Evolutionary conservation across 2,113 vertebrate species (phyloP).

Genomic region (Seriola rivoliana): DNA sequence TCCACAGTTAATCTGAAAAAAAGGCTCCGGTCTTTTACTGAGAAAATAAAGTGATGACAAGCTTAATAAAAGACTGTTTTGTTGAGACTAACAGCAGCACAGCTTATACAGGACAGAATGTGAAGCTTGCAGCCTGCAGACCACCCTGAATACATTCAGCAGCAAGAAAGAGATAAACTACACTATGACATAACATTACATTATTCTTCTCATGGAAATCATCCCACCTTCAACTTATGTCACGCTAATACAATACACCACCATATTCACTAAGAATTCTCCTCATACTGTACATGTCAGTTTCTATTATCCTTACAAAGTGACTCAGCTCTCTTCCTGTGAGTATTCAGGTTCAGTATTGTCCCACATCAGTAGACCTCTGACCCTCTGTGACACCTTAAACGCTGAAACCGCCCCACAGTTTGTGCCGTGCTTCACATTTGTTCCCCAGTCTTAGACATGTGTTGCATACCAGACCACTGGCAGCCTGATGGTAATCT

Average conservation of each 20-base stretch:
- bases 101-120: neutral
- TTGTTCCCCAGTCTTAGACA: constrained; percentile 29
- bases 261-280: neutral
- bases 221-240: neutral
- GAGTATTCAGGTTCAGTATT: too few species aligned
- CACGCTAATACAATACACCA: neutral
- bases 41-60: neutral
- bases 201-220: neutral
- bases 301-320: neutral
- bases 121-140: neutral
- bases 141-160: constrained; percentile 4
- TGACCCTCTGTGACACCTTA: neutral
- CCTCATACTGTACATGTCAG: neutral
- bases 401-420: neutral
- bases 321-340: neutral
- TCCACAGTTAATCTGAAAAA: too few species aligned
- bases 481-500: constrained; percentile 73
- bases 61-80: constrained; percentile 5
- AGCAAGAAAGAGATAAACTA: neutral
- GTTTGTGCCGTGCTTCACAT: constrained; percentile 4
- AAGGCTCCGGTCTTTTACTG: neutral
- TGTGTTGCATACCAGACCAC: constrained; percentile 69
- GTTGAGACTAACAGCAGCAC: neutral
- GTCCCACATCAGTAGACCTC: neutral
- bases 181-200: neutral